A percentile compares a stretch with the other conserved stretches of the same genome.
Conservation (phyloP, 2,797 vertebrate genomes). For the Octomys mimax region DNA sequence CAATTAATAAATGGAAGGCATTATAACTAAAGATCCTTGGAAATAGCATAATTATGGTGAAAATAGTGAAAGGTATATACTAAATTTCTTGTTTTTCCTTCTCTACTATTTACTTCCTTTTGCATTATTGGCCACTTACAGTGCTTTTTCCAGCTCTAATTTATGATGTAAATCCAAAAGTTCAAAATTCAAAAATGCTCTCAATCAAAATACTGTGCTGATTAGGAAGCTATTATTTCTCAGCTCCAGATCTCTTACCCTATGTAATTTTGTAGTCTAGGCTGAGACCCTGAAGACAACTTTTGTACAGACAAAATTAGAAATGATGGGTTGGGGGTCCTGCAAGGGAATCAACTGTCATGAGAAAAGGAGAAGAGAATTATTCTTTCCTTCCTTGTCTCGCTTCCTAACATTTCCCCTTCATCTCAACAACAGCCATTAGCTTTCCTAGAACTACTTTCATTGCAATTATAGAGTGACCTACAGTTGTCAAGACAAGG, state of each 20-base stretch:
- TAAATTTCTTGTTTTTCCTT: background rate
- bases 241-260: background rate
- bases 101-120: background rate
- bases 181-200: background rate
- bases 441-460: background rate
- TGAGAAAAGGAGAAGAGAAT: background rate
- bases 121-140: background rate
- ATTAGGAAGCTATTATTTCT: background rate
- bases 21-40: background rate
- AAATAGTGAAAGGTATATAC: background rate
- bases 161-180: background rate
- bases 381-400: background rate
- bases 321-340: background rate
- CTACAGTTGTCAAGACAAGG: background rate
- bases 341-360: background rate
- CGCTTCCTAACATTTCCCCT: background rate
- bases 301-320: too few relatives aligned
- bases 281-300: background rate
- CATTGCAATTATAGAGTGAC: background rate
- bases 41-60: background rate
- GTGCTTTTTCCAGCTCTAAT: background rate
- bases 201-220: background rate
- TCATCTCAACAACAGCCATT: background rate
- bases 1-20: slow-evolving; percentile 15
- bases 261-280: background rate